These are phyloP conservation scores for Zygothrica quintamaculata DNA, from an alignment of 2,888 invertebrate genomes.

Conservation along the genomic window DNA sequence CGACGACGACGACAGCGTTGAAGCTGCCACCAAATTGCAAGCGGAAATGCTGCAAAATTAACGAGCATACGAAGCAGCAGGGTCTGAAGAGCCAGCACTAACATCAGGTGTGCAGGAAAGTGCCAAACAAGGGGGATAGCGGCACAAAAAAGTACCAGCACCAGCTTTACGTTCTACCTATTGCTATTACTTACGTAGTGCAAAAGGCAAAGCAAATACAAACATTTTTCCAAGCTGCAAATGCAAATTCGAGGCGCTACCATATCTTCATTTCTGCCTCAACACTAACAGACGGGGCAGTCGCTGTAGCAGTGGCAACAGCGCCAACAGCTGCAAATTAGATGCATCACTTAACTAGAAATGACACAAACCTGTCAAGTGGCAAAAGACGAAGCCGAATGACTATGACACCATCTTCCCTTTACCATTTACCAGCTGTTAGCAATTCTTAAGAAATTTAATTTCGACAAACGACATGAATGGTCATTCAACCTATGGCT, in stretches of 20 bases:
- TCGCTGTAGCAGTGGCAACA: slow-evolving; percentile 1
- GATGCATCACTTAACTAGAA: slow-evolving; percentile 80
- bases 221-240: slow-evolving; percentile 58
- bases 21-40: slow-evolving; percentile 73
- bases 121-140: background rate
- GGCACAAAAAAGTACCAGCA: background rate
- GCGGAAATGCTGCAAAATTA: slow-evolving; percentile 81
- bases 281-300: background rate
- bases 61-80: slow-evolving; percentile 64
- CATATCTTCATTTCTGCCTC: slow-evolving; percentile 10
- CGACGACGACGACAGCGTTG: slow-evolving; percentile 12
- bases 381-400: slow-evolving; percentile 52
- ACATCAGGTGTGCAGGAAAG: background rate
- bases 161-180: slow-evolving; percentile 9
- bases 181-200: slow-evolving; percentile 35
- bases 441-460: background rate
- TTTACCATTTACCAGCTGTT: background rate
- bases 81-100: slow-evolving; percentile 15
- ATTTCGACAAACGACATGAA: too few species aligned
- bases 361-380: slow-evolving; percentile 78
- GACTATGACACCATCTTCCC: slow-evolving; percentile 15
- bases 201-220: slow-evolving; percentile 53
- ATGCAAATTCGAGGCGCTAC: slow-evolving; percentile 49
- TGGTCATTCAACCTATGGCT: too few species aligned
- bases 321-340: slow-evolving; percentile 75